Percentiles rank a stretch among this genome's conserved stretches.
Evolutionary conservation across 2,113 vertebrate genomes (phyloP).

Genomic region (Arenaria interpres): DNA sequence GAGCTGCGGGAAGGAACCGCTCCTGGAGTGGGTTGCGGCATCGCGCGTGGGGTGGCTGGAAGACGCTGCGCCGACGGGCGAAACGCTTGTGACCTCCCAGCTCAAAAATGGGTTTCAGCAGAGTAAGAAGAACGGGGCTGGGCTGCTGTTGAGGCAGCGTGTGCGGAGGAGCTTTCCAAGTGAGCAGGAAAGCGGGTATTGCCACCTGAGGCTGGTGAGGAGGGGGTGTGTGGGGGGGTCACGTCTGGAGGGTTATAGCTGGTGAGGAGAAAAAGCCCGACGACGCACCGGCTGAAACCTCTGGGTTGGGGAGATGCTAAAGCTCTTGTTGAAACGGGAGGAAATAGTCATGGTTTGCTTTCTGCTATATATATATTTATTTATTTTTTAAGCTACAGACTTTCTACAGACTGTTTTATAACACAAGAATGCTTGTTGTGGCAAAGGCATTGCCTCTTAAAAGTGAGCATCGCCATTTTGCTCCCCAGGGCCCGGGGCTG

Average conservation of each 20-base stretch:
- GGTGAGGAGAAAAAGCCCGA: neutral
- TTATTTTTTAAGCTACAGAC: neutral
- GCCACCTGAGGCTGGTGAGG: accelerated
- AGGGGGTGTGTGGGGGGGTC: neutral
- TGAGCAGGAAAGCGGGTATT: accelerated
- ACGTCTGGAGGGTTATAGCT: accelerated
- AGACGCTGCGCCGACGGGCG: accelerated
- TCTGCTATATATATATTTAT: no score
- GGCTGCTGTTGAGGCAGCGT: neutral
- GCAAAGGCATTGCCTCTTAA: neutral
- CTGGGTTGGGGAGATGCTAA: neutral
- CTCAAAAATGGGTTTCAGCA: neutral
- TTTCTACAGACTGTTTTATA: neutral
- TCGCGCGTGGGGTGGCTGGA: neutral
- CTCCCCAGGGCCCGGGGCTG: neutral
- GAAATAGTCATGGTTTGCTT: neutral
- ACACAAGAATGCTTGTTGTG: neutral
- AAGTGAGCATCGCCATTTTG: accelerated
- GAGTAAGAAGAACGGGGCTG: neutral
- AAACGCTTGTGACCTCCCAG: neutral
- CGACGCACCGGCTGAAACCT: neutral
- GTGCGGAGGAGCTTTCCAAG: no score
- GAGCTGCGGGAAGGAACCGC: neutral
- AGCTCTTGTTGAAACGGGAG: neutral
- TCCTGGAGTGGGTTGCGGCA: neutral